phyloP scores from a whole-genome alignment of 2,113 vertebrate species.

The Grus americana region DNA sequence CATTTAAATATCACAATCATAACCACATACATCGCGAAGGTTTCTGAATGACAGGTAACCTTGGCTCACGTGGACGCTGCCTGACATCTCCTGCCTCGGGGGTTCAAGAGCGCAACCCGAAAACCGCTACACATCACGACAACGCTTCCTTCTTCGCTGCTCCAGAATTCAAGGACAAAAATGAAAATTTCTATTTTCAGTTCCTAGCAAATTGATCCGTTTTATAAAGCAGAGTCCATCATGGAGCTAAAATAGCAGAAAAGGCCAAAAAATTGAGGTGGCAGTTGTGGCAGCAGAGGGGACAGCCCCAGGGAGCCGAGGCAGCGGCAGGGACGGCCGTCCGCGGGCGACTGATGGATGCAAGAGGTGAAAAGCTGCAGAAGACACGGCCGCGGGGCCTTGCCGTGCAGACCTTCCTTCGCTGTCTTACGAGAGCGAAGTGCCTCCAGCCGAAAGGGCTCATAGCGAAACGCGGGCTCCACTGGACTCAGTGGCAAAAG shows the following conservation, averaged over 20 bases:
- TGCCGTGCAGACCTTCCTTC: neutral
- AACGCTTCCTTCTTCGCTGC: rapidly evolving
- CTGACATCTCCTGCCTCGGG: neutral
- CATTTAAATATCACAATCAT: neutral
- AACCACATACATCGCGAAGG: neutral
- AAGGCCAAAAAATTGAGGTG: neutral
- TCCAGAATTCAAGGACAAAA: neutral
- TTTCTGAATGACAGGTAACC: neutral
- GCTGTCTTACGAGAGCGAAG: neutral
- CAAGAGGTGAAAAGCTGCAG: neutral
- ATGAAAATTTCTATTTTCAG: neutral
- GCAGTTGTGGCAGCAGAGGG: neutral
- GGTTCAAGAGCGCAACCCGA: neutral
- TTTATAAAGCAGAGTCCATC: neutral
- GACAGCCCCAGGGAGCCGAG: neutral
- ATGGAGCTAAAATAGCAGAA: neutral
- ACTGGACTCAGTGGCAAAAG: neutral
- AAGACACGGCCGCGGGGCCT: neutral
- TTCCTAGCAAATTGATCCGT: neutral
- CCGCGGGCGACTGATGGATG: neutral
- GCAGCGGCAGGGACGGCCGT: neutral
- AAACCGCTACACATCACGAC: neutral
- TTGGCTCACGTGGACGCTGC: neutral
- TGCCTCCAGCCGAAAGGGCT: neutral
- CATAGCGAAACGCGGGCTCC: rapidly evolving